Percentiles rank a stretch among this genome's conserved stretches.
Conservation (phyloP, 53 echinoderm and acorn worm genomes). For the Stichopus horrens region DNA sequence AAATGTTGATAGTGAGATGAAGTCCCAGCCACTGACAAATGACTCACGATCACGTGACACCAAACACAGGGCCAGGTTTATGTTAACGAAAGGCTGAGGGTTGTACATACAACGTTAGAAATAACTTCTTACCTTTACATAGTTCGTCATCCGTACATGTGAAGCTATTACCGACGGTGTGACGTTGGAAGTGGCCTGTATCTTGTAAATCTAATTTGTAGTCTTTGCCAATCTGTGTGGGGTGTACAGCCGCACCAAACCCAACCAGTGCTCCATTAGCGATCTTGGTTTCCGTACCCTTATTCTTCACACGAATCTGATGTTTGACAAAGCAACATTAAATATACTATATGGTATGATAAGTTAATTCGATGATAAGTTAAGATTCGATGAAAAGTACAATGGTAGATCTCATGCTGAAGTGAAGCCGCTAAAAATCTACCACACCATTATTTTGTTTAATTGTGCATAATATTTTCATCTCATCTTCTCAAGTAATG, state of each 20-base stretch:
- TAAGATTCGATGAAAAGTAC: not conserved
- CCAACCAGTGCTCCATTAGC: conserved; percentile 65
- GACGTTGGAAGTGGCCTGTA: conserved; percentile 76
- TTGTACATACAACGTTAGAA: not conserved
- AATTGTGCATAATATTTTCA: no score
- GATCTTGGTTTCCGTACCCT: conserved; percentile 51
- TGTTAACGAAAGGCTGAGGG: no score
- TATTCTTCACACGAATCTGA: conserved; percentile 61
- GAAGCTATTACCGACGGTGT: conserved; percentile 83
- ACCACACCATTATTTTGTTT: no score
- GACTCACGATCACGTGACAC: no score
- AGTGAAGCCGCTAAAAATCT: no score
- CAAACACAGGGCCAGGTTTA: no score
- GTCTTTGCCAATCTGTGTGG: conserved; percentile 19
- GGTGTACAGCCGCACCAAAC: conserved; percentile 63
- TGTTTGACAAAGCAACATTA: not conserved
- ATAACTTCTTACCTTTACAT: conserved; percentile 49
- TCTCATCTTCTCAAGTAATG: no score
- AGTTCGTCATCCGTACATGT: conserved; percentile 58
- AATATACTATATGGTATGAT: not conserved
- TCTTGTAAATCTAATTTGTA: conserved; percentile 21
- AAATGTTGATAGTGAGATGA: no score
- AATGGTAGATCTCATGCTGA: not conserved
- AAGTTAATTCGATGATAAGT: not conserved
- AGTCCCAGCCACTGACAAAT: no score